A percentile compares a stretch with the other conserved stretches of the same genome.
phyloP scores from a whole-genome alignment of 2,113 vertebrate species.

The Glaucomys volans region DNA sequence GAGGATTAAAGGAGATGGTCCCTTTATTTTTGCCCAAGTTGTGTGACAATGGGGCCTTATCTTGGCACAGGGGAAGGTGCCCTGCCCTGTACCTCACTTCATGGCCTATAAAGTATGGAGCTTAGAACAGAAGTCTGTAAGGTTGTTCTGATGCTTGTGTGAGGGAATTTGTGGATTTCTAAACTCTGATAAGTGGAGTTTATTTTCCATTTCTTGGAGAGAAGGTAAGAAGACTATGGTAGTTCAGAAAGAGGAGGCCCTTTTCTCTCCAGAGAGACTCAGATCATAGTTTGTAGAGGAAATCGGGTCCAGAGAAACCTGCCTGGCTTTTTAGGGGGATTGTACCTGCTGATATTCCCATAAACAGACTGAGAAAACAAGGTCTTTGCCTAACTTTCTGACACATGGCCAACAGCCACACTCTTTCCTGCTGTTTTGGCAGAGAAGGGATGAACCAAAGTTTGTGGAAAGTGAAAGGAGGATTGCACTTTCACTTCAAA shows the following conservation, averaged over 20 bases:
- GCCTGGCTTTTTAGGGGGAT: not conserved
- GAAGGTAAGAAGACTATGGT: accelerated
- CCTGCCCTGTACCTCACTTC: not conserved
- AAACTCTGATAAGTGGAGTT: not conserved
- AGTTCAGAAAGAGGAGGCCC: not conserved
- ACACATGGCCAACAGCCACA: not conserved
- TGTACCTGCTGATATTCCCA: not conserved
- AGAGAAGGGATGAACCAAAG: not conserved
- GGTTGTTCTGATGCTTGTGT: accelerated
- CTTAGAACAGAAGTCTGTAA: not conserved
- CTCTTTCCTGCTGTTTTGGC: not conserved
- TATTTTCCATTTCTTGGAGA: not conserved
- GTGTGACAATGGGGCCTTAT: not conserved
- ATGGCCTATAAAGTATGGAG: not conserved
- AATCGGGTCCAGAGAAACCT: not conserved
- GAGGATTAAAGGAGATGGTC: not conserved
- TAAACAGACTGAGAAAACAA: not conserved
- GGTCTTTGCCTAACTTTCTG: not conserved
- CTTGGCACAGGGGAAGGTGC: not conserved
- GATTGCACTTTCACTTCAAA: not conserved
- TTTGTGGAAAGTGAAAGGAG: not conserved
- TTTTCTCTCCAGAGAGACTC: not conserved
- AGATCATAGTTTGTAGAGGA: not conserved
- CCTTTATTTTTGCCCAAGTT: not conserved
- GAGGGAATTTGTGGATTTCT: not conserved